Base-by-base conservation (phyloP, 2,888 invertebrate species). In the Diarsia dahlii region DNA sequence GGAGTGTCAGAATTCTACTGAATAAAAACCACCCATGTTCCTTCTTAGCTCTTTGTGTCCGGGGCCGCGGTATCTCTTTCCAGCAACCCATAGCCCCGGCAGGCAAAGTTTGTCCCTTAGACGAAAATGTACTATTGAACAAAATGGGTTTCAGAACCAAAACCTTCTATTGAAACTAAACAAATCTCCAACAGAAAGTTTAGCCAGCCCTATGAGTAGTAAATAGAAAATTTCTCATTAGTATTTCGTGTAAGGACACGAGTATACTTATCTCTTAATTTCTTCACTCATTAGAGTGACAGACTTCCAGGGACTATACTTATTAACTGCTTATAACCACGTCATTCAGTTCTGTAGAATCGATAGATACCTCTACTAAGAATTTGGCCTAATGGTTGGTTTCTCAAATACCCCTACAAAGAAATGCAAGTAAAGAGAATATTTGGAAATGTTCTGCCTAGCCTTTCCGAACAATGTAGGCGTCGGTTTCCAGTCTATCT, bases 231-330 rank as follows among this genome's bases (percentile, higher is more conserved):
- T 66, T 28, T 50, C 56, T 81, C 52, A 67, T 76, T 46, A 77
- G 46, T n/a, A n/a, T n/a, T n/a, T n/a, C n/a, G n/a, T n/a, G n/a
- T 71, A 62, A 18, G 28, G 39, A 45, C 67, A 28, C n/a, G 28
- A 0, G 46, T 52, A 54, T 23, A 18, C 1, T 8, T 64, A 56
- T 65, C 76, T 73, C 68, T n/a, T 83, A 86, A 88, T 84, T 78
- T 63, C 70, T 68, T 65, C 65, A 50, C 79, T 78, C 87, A 75
- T 88, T 88, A 81, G 45, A 39, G 58, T 68, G 78, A 71, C 78
- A 76, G 70, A 74, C 65, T 88, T 88, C 72, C 62, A 58, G 62
- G n/a, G 66, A 82, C 45, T 62, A 79, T 54, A n/a, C n/a, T n/a
- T n/a, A 76, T 70, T 52, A 60, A 64, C 64, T 23, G 60, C 58